A percentile compares a stretch with the other conserved stretches of the same genome.
These are phyloP conservation scores for Eriosoma lanigerum DNA, from an alignment of 1,140 invertebrate genomes.

Conservation along the genomic window DNA sequence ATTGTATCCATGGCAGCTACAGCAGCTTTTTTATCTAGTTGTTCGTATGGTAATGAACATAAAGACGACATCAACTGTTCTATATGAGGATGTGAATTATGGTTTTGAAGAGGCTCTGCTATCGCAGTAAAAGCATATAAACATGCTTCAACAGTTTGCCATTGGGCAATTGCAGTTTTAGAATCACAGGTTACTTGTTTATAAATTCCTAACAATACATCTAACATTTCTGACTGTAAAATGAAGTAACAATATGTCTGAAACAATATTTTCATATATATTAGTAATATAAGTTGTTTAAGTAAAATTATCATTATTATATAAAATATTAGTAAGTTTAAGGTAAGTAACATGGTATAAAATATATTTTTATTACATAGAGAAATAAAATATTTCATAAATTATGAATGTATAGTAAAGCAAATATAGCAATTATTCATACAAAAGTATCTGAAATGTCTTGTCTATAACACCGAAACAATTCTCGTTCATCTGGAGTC, in stretches of 20 bases:
- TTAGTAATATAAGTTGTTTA: too few relatives aligned
- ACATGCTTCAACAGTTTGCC: constrained; percentile 74
- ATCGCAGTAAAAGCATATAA: constrained; percentile 81
- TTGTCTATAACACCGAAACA: constrained; percentile 86
- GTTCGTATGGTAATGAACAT: constrained; percentile 67
- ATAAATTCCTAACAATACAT: constrained; percentile 24
- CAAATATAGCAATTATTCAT: constrained; percentile 55
- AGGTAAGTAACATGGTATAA: too few relatives aligned
- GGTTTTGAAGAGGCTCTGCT: constrained; percentile 71
- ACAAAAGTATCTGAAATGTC: constrained; percentile 87
- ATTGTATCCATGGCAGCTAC: constrained; percentile 73
- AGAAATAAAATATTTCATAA: too few relatives aligned
- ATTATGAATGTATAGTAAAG: too few relatives aligned
- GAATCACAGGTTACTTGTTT: constrained; percentile 35
- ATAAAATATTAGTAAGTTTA: too few relatives aligned
- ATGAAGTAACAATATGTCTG: constrained; percentile 51
- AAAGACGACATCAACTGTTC: constrained; percentile 69
- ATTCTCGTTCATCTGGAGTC: constrained; percentile 76
- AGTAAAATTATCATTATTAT: too few relatives aligned
- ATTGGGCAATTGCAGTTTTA: constrained; percentile 55
- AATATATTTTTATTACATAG: too few relatives aligned
- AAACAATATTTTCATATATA: constrained; percentile 26
- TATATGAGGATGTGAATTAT: constrained; percentile 67
- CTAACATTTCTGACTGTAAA: constrained; percentile 40
- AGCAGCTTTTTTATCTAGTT: constrained; percentile 64